Evolutionary conservation across 2,113 vertebrate species (phyloP).

Genomic region (Syrrhaptes paradoxus): DNA sequence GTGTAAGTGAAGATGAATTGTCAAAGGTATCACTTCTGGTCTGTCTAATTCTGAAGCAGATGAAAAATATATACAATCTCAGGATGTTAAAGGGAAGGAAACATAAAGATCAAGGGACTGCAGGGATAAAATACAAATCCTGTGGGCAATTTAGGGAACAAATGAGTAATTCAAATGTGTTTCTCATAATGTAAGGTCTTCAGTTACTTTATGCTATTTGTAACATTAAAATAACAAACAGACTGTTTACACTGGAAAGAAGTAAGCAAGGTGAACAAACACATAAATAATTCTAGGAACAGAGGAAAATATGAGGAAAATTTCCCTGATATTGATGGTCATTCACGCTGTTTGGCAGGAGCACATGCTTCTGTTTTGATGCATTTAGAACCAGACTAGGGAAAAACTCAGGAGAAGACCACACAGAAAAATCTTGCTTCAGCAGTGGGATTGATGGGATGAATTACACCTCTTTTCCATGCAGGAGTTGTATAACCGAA

Average conservation of each 20-base stretch:
- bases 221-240: slow-evolving; percentile 47
- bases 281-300: background rate
- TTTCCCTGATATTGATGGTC: background rate
- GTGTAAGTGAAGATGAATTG: slow-evolving; percentile 79
- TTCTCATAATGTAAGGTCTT: slow-evolving; percentile 57
- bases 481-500: background rate
- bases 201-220: background rate
- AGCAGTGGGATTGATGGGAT: background rate
- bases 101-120: slow-evolving; percentile 9
- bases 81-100: slow-evolving; percentile 71
- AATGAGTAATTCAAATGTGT: slow-evolving; percentile 60
- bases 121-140: slow-evolving; percentile 1
- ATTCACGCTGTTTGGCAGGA: background rate
- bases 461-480: background rate
- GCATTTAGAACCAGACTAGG: background rate
- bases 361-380: background rate
- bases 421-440: background rate
- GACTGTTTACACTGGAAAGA: background rate
- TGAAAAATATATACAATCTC: slow-evolving; percentile 77
- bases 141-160: slow-evolving; percentile 24
- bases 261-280: background rate
- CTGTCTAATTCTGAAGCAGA: slow-evolving; percentile 72
- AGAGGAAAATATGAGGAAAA: background rate
- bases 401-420: background rate
- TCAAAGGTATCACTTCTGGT: slow-evolving; percentile 65